phyloP scores from a whole-genome alignment of 2,888 invertebrate genomes.

The Plagiodera versicolora region DNA sequence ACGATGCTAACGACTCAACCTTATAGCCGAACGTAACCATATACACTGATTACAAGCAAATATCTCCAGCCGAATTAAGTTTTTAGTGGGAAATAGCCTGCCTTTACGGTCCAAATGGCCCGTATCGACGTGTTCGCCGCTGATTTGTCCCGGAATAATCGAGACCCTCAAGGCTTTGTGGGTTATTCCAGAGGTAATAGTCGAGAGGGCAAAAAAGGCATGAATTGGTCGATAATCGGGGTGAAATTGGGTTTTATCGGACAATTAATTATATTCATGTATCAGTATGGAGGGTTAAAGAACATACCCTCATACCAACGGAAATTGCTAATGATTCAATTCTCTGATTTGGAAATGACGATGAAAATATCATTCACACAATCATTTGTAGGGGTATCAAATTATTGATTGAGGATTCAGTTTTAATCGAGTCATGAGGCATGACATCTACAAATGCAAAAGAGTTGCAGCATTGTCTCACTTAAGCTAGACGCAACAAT shows the following conservation, averaged over 20 bases:
- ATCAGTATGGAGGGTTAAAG: too few species aligned
- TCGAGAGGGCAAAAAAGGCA: not conserved
- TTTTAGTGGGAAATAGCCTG: conserved; percentile 31
- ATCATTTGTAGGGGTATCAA: too few species aligned
- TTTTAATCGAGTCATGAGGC: too few species aligned
- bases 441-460: too few species aligned
- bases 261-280: not conserved
- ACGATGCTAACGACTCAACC: conserved; percentile 24
- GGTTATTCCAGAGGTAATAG: not conserved
- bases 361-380: too few species aligned
- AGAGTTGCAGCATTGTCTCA: too few species aligned
- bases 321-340: too few species aligned
- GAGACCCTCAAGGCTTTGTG: not conserved
- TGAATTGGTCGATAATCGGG: not conserved
- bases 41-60: conserved; percentile 38
- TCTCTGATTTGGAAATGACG: too few species aligned
- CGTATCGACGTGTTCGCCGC: conserved; percentile 18
- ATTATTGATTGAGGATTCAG: too few species aligned
- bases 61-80: conserved; percentile 37
- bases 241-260: not conserved
- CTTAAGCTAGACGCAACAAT: too few species aligned
- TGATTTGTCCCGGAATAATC: conserved; percentile 5
- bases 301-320: too few species aligned
- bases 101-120: conserved; percentile 19
- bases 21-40: conserved; percentile 31